Percentiles rank a stretch among this genome's conserved stretches.
These are phyloP conservation scores for Pomatostomus ruficeps DNA, from an alignment of 2,113 vertebrate genomes.

Conservation along the genomic window DNA sequence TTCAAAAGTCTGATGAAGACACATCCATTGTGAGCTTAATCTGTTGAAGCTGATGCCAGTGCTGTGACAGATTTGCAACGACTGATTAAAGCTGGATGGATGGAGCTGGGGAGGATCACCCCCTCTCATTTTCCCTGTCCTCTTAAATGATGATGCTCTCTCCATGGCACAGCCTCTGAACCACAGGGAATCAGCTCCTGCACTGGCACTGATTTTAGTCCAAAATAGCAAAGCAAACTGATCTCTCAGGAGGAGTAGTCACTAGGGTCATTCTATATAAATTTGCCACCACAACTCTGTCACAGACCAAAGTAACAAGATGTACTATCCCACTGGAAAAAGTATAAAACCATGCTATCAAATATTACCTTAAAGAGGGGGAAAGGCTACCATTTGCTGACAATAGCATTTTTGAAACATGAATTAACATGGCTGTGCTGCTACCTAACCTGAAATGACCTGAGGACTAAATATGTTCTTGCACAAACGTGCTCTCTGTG, in stretches of 20 bases:
- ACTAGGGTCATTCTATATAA: background rate
- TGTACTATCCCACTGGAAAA: background rate
- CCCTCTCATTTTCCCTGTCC: background rate
- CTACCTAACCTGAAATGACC: background rate
- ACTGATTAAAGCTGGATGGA: background rate
- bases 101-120: background rate
- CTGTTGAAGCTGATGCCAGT: background rate
- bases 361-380: background rate
- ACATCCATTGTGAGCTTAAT: background rate
- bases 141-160: background rate
- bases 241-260: background rate
- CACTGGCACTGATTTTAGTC: background rate
- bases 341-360: background rate
- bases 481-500: background rate
- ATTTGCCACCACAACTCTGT: background rate
- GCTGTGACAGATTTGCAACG: slow-evolving; percentile 8
- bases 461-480: background rate
- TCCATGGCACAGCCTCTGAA: background rate
- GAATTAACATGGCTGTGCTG: background rate
- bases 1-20: background rate
- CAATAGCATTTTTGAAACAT: background rate
- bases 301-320: background rate
- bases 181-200: background rate
- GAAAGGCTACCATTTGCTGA: background rate
- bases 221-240: background rate